Percentiles rank a stretch among this genome's conserved stretches.
These are phyloP conservation scores for Hydrotaea diabolus DNA, from an alignment of 2,888 invertebrate genomes.

Conservation along the genomic window DNA sequence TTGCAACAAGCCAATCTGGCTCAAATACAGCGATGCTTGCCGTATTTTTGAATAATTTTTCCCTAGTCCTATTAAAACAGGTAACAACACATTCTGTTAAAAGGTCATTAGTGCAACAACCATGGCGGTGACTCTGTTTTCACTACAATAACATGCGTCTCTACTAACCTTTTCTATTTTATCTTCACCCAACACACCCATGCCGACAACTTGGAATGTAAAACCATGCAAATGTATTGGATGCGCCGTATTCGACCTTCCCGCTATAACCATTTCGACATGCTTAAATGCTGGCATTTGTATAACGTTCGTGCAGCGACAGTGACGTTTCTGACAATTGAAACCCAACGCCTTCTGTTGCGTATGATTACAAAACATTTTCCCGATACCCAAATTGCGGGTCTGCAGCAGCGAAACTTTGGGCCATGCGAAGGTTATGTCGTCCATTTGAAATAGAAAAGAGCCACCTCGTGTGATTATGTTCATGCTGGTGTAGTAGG, in stretches of 20 bases:
- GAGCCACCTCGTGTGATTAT: conserved; percentile 70
- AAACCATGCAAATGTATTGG: conserved; percentile 78
- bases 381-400: conserved; percentile 75
- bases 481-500: conserved; percentile 76
- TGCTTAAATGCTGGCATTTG: conserved; percentile 75
- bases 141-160: no score
- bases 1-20: no score
- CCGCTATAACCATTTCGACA: conserved; percentile 76
- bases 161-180: conserved; percentile 71
- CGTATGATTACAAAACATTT: conserved; percentile 75
- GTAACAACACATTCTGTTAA: no score
- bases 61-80: no score
- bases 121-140: no score
- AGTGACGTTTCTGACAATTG: conserved; percentile 73
- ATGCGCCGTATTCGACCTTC: conserved; percentile 73
- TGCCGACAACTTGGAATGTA: conserved; percentile 77
- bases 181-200: conserved; percentile 76
- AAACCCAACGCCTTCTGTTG: conserved; percentile 73
- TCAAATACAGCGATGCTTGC: no score
- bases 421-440: conserved; percentile 76
- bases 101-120: no score
- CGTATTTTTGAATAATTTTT: no score
- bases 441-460: conserved; percentile 76
- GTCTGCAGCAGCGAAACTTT: conserved; percentile 75
- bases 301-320: conserved; percentile 77